Evolutionary conservation across 2,888 invertebrate species (phyloP).

Genomic region (Synanthedon formicaeformis): DNA sequence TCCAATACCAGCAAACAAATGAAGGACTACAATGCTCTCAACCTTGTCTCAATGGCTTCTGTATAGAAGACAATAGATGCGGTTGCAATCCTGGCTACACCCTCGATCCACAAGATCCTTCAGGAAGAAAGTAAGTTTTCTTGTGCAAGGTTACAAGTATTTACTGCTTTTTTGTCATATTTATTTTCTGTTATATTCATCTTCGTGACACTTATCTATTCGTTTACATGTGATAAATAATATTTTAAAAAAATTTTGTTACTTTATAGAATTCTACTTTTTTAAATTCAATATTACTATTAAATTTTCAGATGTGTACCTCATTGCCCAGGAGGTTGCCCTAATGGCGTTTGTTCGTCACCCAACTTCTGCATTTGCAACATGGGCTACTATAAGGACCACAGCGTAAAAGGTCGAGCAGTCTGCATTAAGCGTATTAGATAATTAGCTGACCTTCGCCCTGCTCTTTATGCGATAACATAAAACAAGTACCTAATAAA

Average conservation of each 20-base stretch:
- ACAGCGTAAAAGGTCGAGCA: constrained; percentile 72
- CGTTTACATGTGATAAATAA: no score
- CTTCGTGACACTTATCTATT: no score
- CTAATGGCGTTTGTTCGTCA: constrained; percentile 78
- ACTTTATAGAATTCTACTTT: no score
- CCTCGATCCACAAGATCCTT: constrained; percentile 38
- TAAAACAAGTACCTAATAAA: no score
- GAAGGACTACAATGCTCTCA: constrained; percentile 62
- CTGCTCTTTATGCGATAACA: not conserved
- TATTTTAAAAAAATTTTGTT: no score
- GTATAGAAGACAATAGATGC: constrained; percentile 66
- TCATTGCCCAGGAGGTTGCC: constrained; percentile 77
- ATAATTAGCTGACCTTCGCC: constrained; percentile 20
- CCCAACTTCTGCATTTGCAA: constrained; percentile 82
- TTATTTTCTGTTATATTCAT: no score
- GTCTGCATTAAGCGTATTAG: constrained; percentile 68
- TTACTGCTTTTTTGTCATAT: not conserved
- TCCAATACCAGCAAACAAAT: constrained; percentile 5
- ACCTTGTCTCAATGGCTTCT: constrained; percentile 77
- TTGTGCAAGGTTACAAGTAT: not conserved
- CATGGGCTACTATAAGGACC: constrained; percentile 74
- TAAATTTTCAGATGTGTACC: constrained; percentile 59
- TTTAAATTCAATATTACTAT: no score
- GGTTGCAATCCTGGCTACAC: constrained; percentile 67
- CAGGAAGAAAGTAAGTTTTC: constrained; percentile 28